These are phyloP conservation scores for Oncopeltus fasciatus DNA, from an alignment of 1,140 invertebrate species.

Conservation along the genomic window DNA sequence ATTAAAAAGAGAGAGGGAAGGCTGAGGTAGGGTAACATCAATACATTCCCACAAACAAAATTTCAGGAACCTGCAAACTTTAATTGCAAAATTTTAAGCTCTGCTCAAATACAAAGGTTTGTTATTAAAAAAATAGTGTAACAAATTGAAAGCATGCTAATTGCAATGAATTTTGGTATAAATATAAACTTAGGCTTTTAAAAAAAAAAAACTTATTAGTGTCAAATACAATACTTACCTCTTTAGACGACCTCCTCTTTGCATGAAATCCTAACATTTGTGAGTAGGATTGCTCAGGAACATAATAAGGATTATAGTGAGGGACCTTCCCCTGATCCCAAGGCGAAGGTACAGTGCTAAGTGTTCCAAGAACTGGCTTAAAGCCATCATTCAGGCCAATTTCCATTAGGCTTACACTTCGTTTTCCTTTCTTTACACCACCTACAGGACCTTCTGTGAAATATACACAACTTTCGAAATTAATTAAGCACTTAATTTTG, in stretches of 20 bases:
- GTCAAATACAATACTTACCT: slow-evolving; percentile 31
- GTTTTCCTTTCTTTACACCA: slow-evolving; percentile 3
- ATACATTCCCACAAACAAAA: too few species aligned
- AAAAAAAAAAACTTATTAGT: background rate
- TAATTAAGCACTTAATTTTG: too few species aligned
- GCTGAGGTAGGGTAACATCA: too few species aligned
- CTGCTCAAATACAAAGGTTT: too few species aligned
- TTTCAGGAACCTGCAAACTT: too few species aligned
- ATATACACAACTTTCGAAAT: background rate
- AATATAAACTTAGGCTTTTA: too few species aligned
- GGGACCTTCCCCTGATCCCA: slow-evolving; percentile 10
- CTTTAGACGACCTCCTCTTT: slow-evolving; percentile 38
- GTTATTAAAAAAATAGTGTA: too few species aligned
- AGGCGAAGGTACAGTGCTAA: slow-evolving; percentile 12
- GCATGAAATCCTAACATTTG: slow-evolving; percentile 50
- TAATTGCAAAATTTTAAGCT: too few species aligned
- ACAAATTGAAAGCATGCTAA: too few species aligned
- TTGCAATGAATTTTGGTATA: too few species aligned
- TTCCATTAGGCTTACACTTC: background rate
- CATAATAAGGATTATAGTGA: slow-evolving; percentile 12
- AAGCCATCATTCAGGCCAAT: background rate
- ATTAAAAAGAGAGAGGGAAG: too few species aligned
- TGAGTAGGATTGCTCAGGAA: slow-evolving; percentile 13
- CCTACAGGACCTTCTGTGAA: background rate
- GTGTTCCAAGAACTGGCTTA: slow-evolving; percentile 10